A percentile compares a stretch with the other conserved stretches of the same genome.
Conservation (phyloP, 2,797 vertebrate genomes). For the Cottoperca gobio region DNA sequence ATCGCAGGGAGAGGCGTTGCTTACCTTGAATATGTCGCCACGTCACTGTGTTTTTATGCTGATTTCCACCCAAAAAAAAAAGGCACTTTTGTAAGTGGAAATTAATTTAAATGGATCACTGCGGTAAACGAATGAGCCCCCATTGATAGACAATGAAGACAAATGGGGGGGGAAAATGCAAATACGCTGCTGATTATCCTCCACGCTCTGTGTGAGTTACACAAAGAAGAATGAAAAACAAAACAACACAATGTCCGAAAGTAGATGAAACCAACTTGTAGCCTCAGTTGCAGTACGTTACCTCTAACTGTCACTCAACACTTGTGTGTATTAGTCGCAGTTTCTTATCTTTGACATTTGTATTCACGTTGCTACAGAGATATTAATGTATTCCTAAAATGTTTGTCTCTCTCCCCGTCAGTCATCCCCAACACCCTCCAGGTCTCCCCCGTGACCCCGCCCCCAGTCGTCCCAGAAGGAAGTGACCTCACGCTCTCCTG, state of each 20-base stretch:
- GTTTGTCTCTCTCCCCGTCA: conserved; percentile 49
- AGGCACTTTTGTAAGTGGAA: background rate
- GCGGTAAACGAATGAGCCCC: conserved; percentile 5
- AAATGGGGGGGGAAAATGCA: conserved; percentile 5
- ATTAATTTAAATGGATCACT: conserved; percentile 7
- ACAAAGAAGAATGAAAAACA: background rate
- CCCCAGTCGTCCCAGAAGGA: conserved; percentile 81
- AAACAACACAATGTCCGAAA: background rate
- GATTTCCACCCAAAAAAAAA: background rate
- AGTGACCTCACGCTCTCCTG: conserved; percentile 89
- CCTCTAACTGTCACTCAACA: too few species aligned
- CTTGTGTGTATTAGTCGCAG: too few species aligned
- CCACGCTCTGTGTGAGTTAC: background rate
- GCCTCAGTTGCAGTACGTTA: too few species aligned
- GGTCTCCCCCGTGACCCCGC: conserved; percentile 69
- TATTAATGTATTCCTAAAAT: accelerated
- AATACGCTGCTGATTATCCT: conserved; percentile 4
- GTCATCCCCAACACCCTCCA: conserved; percentile 92
- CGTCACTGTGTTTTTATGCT: background rate
- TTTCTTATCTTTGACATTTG: background rate
- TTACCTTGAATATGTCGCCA: conserved; percentile 15
- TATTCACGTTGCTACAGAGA: too few species aligned
- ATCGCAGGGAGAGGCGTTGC: background rate
- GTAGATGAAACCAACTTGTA: background rate
- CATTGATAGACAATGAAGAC: background rate